phyloP scores from a whole-genome alignment of 2,888 invertebrate genomes.

The Drosophila suboccidentalis region DNA sequence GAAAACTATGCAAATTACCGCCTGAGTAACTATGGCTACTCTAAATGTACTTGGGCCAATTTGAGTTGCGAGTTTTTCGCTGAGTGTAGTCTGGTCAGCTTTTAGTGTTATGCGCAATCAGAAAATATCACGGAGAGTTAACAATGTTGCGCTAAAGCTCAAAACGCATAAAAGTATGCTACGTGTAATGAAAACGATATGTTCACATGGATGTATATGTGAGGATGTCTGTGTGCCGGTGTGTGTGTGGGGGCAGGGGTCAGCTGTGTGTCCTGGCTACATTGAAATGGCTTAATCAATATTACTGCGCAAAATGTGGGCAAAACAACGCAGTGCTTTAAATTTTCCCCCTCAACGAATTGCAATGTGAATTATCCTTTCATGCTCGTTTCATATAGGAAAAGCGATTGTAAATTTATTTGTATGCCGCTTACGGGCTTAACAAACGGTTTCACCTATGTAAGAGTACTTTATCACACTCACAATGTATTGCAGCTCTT shows the following conservation, averaged over 20 bases:
- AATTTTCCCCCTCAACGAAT: not conserved
- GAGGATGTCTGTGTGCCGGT: not conserved
- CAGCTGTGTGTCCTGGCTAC: conserved; percentile 15
- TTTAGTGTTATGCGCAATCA: conserved; percentile 27
- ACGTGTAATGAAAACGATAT: conserved; percentile 52
- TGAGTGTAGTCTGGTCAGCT: conserved; percentile 38
- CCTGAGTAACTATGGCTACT: not conserved
- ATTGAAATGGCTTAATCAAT: conserved; percentile 49
- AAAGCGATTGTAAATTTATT: conserved; percentile 15
- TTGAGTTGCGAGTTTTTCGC: not conserved
- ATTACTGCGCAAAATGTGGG: conserved; percentile 36
- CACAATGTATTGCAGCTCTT: not conserved
- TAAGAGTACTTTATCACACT: not conserved
- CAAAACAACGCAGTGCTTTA: conserved; percentile 14
- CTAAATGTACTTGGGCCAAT: not conserved
- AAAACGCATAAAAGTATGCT: conserved; percentile 63
- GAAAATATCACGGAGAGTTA: conserved; percentile 40
- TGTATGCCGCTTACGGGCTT: conserved; percentile 9
- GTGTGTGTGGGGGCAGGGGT: not conserved
- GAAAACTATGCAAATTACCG: conserved; percentile 30
- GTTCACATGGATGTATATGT: conserved; percentile 4
- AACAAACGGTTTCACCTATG: conserved; percentile 1
- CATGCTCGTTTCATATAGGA: not conserved
- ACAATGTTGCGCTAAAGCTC: conserved; percentile 47
- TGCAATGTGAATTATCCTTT: conserved; percentile 21